Percentiles rank a stretch among this genome's conserved stretches.
Conservation (phyloP, 2,888 invertebrate species). For the Cataglyphis cursor region DNA sequence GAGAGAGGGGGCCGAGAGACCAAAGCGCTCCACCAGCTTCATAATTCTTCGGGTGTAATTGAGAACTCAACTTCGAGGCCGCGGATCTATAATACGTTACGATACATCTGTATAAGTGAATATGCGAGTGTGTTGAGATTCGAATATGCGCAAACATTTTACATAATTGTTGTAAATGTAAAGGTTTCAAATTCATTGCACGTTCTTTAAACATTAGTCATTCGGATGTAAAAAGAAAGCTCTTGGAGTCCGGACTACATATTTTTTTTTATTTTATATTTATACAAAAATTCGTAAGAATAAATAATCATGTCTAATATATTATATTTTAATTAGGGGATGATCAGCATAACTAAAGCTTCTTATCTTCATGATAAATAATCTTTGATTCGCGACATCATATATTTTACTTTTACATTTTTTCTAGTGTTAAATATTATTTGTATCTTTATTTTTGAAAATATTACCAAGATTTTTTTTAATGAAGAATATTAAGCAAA, state of each 20-base stretch:
- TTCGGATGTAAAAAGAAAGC: not conserved
- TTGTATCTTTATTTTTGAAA: not conserved
- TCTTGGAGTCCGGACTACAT: not conserved
- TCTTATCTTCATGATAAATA: not conserved
- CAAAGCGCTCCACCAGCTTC: conserved; percentile 61
- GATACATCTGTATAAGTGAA: conserved; percentile 42
- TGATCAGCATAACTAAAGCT: not conserved
- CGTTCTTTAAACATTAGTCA: not conserved
- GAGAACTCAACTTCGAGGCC: conserved; percentile 84
- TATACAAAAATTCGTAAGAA: not conserved
- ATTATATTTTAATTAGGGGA: not conserved
- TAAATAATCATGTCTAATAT: not conserved
- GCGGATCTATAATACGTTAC: conserved; percentile 60
- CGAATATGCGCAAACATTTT: not conserved
- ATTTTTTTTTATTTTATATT: not conserved
- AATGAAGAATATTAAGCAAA: no score
- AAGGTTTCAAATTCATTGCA: not conserved
- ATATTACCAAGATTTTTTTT: no score
- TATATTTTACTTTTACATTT: not conserved
- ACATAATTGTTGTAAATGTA: not conserved
- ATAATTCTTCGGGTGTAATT: conserved; percentile 84
- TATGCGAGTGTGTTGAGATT: not conserved
- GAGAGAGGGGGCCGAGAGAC: not conserved
- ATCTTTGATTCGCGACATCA: not conserved
- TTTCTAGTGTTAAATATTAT: not conserved